Evolutionary conservation across 92 coral and sea anemone genomes (phyloP).

Genomic region (Phymanthus crucifer): DNA sequence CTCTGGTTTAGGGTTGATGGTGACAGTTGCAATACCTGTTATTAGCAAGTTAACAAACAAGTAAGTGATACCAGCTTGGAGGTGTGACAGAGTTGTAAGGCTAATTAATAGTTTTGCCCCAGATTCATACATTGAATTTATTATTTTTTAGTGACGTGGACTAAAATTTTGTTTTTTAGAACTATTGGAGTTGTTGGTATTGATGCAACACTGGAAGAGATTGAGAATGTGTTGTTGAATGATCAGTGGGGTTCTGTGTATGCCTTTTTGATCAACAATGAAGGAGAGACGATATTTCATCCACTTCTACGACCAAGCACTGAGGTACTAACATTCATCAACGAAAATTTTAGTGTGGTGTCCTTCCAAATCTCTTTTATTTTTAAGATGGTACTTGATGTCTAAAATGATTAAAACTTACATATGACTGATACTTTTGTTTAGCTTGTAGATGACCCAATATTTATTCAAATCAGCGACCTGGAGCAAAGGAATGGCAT

Average conservation of each 20-base stretch:
- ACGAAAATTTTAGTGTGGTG: too few species aligned
- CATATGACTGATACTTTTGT: constrained; percentile 5
- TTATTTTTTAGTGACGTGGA: background rate
- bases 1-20: constrained; percentile 94
- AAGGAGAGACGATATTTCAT: constrained; percentile 97
- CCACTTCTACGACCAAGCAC: constrained; percentile 94
- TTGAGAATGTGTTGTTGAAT: constrained; percentile 85
- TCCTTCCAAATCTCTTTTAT: too few species aligned
- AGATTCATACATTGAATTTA: constrained; percentile 7
- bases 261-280: constrained; percentile 92
- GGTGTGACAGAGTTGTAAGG: too few species aligned
- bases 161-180: constrained; percentile 30
- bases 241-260: constrained; percentile 98
- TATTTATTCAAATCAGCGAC: constrained; percentile 88
- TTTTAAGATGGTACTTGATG: too few species aligned
- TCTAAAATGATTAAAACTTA: background rate
- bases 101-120: too few species aligned
- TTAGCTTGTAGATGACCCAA: constrained; percentile 98
- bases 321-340: constrained; percentile 56
- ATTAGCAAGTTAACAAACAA: constrained; percentile 86
- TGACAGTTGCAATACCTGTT: constrained; percentile 94
- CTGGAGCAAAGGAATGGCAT: constrained; percentile 83
- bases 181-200: constrained; percentile 98
- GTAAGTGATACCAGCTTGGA: constrained; percentile 23
- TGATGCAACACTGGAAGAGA: constrained; percentile 94